phyloP scores from a whole-genome alignment of 2,888 invertebrate species.

The Stenchaetothrips biformis region DNA sequence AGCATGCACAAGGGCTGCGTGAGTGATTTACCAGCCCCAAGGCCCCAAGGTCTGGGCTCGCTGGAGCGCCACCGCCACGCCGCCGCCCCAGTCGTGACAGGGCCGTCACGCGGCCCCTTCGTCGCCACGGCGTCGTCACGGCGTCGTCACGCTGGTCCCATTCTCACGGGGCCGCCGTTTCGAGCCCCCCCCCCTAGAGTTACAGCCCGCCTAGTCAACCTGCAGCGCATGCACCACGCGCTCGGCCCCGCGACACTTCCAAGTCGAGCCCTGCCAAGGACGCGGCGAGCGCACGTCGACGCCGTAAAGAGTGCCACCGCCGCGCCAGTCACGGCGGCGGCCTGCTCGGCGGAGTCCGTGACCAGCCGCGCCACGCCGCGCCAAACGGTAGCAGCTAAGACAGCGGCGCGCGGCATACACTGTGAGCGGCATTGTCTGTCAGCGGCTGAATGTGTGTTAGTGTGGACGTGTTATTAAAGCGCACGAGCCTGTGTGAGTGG shows the following conservation, averaged over 20 bases:
- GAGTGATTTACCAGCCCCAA: too few species aligned
- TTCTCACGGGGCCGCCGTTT: background rate
- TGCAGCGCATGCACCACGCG: background rate
- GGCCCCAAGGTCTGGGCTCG: too few species aligned
- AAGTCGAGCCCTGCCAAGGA: background rate
- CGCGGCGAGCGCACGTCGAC: background rate
- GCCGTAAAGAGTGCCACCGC: conserved; percentile 6
- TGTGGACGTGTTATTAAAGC: too few species aligned
- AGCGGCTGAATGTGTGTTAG: too few species aligned
- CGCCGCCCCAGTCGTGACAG: too few species aligned
- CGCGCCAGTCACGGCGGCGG: background rate
- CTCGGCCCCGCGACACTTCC: background rate
- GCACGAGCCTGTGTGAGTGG: too few species aligned
- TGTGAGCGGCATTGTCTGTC: background rate
- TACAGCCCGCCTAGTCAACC: background rate
- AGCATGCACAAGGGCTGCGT: too few species aligned
- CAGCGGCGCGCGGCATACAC: background rate
- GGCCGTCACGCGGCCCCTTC: too few species aligned
- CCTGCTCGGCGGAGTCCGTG: background rate
- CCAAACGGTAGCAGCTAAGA: background rate
- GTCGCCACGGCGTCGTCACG: too few species aligned
- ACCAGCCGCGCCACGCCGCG: background rate
- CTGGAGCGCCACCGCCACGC: too few species aligned
- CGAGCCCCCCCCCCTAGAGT: background rate
- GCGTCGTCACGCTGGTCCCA: background rate